Conservation (phyloP, 2,113 vertebrate genomes). For the Ochotona princeps region DNA sequence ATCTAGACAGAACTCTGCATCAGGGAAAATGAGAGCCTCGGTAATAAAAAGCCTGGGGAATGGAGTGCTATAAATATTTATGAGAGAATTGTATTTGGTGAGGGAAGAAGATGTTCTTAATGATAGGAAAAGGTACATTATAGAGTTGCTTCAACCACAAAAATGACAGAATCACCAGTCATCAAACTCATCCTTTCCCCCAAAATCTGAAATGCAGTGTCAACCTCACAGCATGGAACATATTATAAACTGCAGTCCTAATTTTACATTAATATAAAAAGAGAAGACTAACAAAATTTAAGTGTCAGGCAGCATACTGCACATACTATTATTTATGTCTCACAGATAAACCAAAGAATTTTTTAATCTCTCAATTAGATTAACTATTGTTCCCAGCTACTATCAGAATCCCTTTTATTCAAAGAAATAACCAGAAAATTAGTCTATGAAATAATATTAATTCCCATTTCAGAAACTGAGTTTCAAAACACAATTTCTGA, state of each 20-base stretch:
- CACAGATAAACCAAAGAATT: not conserved
- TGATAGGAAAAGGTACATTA: constrained; percentile 39
- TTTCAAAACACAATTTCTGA: constrained; percentile 33
- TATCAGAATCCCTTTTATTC: constrained; percentile 40
- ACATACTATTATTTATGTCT: not conserved
- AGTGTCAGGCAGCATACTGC: not conserved
- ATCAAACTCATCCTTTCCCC: constrained; percentile 47
- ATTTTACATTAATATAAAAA: constrained; percentile 60
- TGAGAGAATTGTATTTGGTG: constrained; percentile 56
- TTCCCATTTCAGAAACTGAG: not conserved
- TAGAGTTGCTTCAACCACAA: constrained; percentile 20
- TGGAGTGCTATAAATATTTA: constrained; percentile 70
- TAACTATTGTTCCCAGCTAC: constrained; percentile 36
- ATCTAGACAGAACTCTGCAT: not conserved
- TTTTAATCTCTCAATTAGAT: constrained; percentile 39
- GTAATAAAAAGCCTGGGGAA: constrained; percentile 52
- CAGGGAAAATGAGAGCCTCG: not conserved
- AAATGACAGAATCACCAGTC: constrained; percentile 42
- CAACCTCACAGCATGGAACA: not conserved
- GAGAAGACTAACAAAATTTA: constrained; percentile 56
- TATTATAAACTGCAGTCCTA: constrained; percentile 1
- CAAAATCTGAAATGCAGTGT: not conserved
- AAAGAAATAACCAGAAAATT: constrained; percentile 54
- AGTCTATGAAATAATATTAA: constrained; percentile 50
- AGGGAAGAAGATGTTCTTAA: constrained; percentile 58